Evolutionary conservation across 2,113 vertebrate species (phyloP), one percentile per base, ranked within the genome.

Genomic region (Cryptomyrus ogoouensis): DNA sequence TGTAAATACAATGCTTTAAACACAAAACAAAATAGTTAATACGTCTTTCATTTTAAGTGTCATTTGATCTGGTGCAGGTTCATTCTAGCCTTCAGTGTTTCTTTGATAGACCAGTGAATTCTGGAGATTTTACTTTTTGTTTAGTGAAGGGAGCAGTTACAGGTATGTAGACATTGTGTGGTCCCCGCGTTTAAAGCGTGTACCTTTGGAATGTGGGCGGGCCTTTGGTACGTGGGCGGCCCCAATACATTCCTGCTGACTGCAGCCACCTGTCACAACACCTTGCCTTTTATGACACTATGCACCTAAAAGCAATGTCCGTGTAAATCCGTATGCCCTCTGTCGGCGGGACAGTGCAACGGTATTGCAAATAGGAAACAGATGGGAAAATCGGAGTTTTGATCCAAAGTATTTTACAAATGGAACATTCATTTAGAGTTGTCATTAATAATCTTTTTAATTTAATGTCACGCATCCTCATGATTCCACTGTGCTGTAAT

Each of bases 121-220:
- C 70, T 77, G 70, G 70, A 66, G 70, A 77, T 39, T 35, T 47
- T 10, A 83, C 44, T n/a, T n/a, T 47, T 85, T 85, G 83, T 85
- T 85, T 47, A n/a, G 19, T 49, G 8, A 31, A 62, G 52, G 35
- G 31, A 58, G 2, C 87, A 58, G 35, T 56, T 62, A 52, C 50
- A 21, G 15, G 53, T 66, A 44, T 62, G 39, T 88, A 62, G 8
- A 42, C n/a, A n/a, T 39, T 39, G 52, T n/a, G 53, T 24, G 13
- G 17, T 62, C 39, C 83, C 52, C 35, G 56, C 12, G 8, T 50
- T 88, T 66, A 84, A 15, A 58, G 39, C 1, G 21, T 80, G 74
- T 58, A 21, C 35, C 87, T 42, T 49, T 86, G 83, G 83, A 86
- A 86, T 86, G 83, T 86, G 47, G 83, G 83, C 24, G 83, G 83